A percentile compares a stretch with the other conserved stretches of the same genome.
Evolutionary conservation across 37 sponge, comb jelly and placozoan genomes (phyloP).

Genomic region (Chondrosia reniformis): DNA sequence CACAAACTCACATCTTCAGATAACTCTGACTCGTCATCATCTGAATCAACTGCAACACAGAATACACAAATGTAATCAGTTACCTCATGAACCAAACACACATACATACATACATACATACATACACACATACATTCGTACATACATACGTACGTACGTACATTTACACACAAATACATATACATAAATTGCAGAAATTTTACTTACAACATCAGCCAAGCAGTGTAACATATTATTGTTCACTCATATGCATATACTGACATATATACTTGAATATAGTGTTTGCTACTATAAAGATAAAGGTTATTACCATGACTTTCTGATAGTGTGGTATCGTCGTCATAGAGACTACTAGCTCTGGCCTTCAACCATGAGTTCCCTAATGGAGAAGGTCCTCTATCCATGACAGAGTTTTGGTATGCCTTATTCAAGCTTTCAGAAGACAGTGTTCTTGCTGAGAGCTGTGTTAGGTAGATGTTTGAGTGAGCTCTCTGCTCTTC

Average conservation of each 20-base stretch:
- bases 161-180: neutral
- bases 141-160: conserved; percentile 17
- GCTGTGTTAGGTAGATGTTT: neutral
- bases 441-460: neutral
- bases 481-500: neutral
- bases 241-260: neutral
- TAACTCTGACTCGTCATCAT: conserved; percentile 64
- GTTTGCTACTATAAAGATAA: neutral
- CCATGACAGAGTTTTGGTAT: neutral
- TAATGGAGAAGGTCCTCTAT: neutral
- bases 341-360: neutral
- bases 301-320: conserved; percentile 55
- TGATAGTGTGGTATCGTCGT: conserved; percentile 38
- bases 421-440: conserved; percentile 21
- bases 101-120: conserved; percentile 15
- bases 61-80: neutral
- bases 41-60: conserved; percentile 50
- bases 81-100: conserved; percentile 23
- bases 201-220: conserved; percentile 9
- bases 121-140: neutral
- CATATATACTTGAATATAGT: neutral
- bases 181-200: neutral
- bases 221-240: conserved; percentile 17
- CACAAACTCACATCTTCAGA: conserved; percentile 77
- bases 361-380: neutral